These are phyloP conservation scores for Lordiphosa collinella DNA, from an alignment of 1,140 invertebrate genomes.

Conservation along the genomic window DNA sequence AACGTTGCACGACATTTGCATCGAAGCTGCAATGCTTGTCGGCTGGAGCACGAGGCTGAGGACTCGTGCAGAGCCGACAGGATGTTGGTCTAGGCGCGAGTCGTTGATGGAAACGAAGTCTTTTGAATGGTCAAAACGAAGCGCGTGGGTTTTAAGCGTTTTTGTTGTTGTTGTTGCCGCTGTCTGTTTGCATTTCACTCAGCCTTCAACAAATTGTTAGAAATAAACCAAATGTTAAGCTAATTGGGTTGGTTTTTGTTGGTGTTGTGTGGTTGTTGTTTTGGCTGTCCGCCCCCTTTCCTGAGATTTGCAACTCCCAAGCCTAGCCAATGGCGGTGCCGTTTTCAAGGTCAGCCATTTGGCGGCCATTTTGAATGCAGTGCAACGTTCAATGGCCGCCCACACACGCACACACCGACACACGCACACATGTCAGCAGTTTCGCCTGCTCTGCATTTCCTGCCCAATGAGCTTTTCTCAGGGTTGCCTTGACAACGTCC, in stretches of 20 bases:
- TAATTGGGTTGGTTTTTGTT: too few species aligned
- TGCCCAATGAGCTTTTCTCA: constrained; percentile 57
- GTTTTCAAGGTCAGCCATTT: constrained; percentile 63
- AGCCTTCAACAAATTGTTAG: too few species aligned
- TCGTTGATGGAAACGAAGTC: not conserved
- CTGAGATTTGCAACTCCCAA: too few species aligned
- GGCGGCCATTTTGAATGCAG: constrained; percentile 69
- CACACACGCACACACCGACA: constrained; percentile 28
- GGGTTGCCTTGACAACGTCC: constrained; percentile 60
- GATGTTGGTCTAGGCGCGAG: constrained; percentile 11
- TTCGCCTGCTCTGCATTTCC: constrained; percentile 46
- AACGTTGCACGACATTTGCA: constrained; percentile 56
- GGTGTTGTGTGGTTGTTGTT: too few species aligned
- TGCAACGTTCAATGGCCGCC: constrained; percentile 60
- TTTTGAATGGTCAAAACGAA: constrained; percentile 5
- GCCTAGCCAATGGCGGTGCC: constrained; percentile 37
- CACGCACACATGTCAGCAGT: not conserved
- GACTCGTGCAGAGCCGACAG: constrained; percentile 17
- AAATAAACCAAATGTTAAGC: too few species aligned
- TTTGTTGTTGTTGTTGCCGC: too few species aligned
- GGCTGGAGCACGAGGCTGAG: constrained; percentile 16
- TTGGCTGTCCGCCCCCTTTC: too few species aligned
- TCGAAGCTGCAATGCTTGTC: constrained; percentile 46
- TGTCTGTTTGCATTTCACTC: too few species aligned
- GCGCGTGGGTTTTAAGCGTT: not conserved